These are phyloP conservation scores for Rallus limicola DNA, from an alignment of 2,113 vertebrate species.

Conservation along the genomic window DNA sequence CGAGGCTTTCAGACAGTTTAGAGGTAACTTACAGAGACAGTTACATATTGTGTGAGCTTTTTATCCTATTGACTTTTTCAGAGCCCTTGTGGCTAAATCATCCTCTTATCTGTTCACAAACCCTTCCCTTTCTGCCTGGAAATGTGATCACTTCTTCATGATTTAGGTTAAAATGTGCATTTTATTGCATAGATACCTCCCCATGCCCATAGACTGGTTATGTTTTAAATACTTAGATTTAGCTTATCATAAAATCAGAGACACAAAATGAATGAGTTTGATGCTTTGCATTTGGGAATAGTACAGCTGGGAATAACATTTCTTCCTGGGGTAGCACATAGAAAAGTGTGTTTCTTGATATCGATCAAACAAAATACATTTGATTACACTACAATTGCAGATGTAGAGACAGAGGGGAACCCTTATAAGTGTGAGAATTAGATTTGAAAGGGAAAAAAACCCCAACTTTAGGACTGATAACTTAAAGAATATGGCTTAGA, in stretches of 20 bases:
- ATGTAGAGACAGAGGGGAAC: background rate
- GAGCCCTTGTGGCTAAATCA: background rate
- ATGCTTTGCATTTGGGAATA: background rate
- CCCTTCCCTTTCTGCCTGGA: background rate
- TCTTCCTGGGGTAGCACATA: background rate
- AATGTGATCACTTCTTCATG: background rate
- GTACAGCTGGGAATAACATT: background rate
- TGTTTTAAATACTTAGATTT: background rate
- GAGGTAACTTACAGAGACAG: background rate
- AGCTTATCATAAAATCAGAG: background rate
- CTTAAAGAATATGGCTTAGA: background rate
- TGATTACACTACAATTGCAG: background rate
- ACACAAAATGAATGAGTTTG: background rate
- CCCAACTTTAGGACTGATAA: background rate
- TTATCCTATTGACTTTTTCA: background rate
- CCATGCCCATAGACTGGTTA: background rate
- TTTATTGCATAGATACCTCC: background rate
- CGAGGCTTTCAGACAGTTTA: background rate
- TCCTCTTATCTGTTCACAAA: background rate
- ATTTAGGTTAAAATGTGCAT: background rate
- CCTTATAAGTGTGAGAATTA: background rate
- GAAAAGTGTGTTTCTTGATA: background rate
- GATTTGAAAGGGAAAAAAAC: background rate
- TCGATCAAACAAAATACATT: background rate
- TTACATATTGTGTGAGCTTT: accelerated